Evolutionary conservation across 2,888 invertebrate genomes (phyloP).

Genomic region (Latrodectus elegans): DNA sequence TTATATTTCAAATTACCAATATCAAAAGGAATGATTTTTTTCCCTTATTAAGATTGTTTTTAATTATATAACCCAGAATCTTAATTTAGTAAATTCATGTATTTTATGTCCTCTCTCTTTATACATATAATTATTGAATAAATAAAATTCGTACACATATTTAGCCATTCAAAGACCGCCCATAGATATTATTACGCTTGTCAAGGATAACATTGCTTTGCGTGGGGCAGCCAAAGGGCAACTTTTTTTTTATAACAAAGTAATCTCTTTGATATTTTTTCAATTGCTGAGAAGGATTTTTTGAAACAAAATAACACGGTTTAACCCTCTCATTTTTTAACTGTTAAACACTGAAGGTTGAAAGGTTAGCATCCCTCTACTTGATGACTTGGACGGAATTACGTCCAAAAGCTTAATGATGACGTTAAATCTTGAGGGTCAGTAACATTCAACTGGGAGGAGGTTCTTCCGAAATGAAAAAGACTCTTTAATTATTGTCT

Average conservation of each 20-base stretch:
- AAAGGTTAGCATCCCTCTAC: slow-evolving; percentile 22
- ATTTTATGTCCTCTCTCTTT: too few species aligned
- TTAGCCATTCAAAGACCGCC: too few species aligned
- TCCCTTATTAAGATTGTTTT: too few species aligned
- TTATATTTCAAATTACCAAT: too few species aligned
- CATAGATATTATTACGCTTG: not conserved
- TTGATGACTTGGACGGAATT: slow-evolving; percentile 32
- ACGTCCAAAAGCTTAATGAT: slow-evolving; percentile 14
- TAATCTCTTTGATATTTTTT: not conserved
- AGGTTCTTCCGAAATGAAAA: not conserved
- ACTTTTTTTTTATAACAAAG: not conserved
- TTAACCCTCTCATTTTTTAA: slow-evolving; percentile 1
- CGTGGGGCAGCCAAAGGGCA: slow-evolving; percentile 30
- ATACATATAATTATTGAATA: too few species aligned
- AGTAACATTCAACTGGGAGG: slow-evolving; percentile 25
- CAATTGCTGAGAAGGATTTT: not conserved
- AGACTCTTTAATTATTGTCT: slow-evolving; percentile 14
- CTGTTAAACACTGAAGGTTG: slow-evolving; percentile 29
- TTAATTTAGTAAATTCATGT: too few species aligned
- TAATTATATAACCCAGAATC: too few species aligned
- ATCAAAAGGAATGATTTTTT: too few species aligned
- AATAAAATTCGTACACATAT: too few species aligned
- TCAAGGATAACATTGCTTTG: slow-evolving; percentile 3
- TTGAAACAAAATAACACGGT: not conserved
- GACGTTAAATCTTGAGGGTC: slow-evolving; percentile 23